phyloP scores from a whole-genome alignment of 2,888 invertebrate genomes.

The Notodonta dromedarius region DNA sequence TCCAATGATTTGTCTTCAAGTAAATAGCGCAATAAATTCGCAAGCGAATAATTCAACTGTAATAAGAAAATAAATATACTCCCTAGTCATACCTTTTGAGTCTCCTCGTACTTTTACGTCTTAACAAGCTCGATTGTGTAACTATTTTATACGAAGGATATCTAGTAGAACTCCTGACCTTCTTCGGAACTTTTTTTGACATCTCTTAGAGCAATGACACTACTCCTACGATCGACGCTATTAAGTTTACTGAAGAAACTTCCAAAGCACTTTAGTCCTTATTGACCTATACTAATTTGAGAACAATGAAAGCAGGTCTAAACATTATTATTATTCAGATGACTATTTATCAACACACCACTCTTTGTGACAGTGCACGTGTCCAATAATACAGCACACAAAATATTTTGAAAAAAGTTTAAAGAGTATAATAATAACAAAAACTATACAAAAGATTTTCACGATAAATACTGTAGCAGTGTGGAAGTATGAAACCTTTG shows the following conservation, averaged over 20 bases:
- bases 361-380: conserved; percentile 19
- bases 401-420: conserved; percentile 17
- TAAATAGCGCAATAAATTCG: background rate
- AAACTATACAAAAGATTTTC: conserved; percentile 8
- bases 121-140: conserved; percentile 35
- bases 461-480: background rate
- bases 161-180: conserved; percentile 19
- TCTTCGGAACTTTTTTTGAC: conserved; percentile 36
- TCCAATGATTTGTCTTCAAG: background rate
- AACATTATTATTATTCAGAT: conserved; percentile 34
- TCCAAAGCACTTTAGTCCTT: conserved; percentile 21
- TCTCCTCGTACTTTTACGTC: conserved; percentile 45
- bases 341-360: conserved; percentile 27
- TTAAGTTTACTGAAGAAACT: conserved; percentile 19
- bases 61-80: conserved; percentile 14
- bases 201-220: conserved; percentile 18
- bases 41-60: background rate
- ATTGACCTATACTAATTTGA: conserved; percentile 20
- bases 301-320: conserved; percentile 35
- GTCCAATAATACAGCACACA: conserved; percentile 17
- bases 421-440: conserved; percentile 25
- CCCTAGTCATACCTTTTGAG: conserved; percentile 38
- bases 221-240: conserved; percentile 15
- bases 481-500: conserved; percentile 18
- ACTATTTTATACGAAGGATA: conserved; percentile 39